A percentile compares a stretch with the other conserved stretches of the same genome.
Conservation (phyloP, 1,140 invertebrate genomes). For the Rhagoletis zephyria region DNA sequence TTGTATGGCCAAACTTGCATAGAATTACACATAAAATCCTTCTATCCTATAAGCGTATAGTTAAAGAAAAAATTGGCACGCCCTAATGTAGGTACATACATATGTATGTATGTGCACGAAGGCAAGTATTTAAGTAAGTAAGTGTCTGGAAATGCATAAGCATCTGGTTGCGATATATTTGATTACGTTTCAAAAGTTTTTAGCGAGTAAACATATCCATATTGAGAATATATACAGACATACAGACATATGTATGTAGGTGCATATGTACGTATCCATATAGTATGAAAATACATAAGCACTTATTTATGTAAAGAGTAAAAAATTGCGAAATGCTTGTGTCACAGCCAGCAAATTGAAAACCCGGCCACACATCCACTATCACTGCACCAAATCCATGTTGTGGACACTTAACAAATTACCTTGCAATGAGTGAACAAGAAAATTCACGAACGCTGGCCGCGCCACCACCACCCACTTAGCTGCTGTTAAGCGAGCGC, state of each 20-base stretch:
- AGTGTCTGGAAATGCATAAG: background rate
- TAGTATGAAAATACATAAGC: background rate
- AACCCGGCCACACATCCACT: background rate
- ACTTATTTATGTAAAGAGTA: background rate
- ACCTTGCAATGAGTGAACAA: background rate
- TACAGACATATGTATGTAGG: background rate
- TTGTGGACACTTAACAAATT: slow-evolving; percentile 34
- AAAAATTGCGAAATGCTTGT: background rate
- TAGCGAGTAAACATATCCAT: background rate
- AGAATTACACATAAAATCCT: no score
- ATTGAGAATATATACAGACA: background rate
- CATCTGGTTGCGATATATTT: slow-evolving; percentile 18
- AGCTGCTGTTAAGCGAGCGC: background rate
- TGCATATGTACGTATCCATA: background rate
- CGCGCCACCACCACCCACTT: background rate
- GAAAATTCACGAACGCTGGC: background rate
- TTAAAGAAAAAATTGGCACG: no score
- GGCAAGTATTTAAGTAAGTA: background rate
- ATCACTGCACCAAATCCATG: background rate
- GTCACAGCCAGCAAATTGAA: background rate
- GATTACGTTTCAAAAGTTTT: slow-evolving; percentile 34
- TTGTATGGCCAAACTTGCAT: no score
- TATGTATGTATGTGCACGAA: background rate
- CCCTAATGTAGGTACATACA: no score
- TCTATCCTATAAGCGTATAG: no score